phyloP scores from a whole-genome alignment of 1,140 invertebrate genomes.

The Hycleus phaleratus region DNA sequence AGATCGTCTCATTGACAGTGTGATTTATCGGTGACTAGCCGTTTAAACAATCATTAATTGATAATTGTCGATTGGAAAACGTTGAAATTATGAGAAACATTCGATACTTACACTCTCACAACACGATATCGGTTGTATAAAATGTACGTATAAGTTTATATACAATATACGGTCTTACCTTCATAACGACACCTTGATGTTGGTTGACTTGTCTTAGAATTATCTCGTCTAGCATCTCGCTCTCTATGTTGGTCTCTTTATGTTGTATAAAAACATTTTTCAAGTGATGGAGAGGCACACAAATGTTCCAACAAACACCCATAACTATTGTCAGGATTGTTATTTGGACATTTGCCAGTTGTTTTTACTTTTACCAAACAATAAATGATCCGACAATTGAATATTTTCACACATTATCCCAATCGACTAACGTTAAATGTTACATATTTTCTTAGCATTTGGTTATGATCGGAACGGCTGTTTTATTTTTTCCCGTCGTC shows the following conservation, averaged over 20 bases:
- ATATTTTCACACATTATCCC: too few relatives aligned
- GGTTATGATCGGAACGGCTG: constrained; percentile 2
- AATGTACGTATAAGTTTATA: background rate
- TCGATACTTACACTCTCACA: constrained; percentile 10
- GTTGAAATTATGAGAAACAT: constrained; percentile 17
- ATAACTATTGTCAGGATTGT: constrained; percentile 7
- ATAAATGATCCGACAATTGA: too few relatives aligned
- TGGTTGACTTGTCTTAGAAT: constrained; percentile 13
- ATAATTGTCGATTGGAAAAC: background rate
- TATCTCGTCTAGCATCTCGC: constrained; percentile 14
- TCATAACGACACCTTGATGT: constrained; percentile 13
- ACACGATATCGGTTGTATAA: background rate
- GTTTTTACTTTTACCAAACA: background rate
- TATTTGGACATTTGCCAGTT: background rate
- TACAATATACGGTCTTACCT: background rate
- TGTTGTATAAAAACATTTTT: background rate
- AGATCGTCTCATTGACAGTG: too few relatives aligned
- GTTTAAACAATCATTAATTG: too few relatives aligned
- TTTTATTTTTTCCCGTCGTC: background rate
- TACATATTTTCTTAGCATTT: constrained; percentile 10
- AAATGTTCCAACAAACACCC: constrained; percentile 11
- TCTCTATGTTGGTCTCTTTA: background rate
- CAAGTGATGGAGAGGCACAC: background rate
- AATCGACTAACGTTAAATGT: background rate
- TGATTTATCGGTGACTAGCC: too few relatives aligned